These are phyloP conservation scores for Tolypeutes matacus DNA, from an alignment of 2,797 vertebrate genomes.

Conservation along the genomic window DNA sequence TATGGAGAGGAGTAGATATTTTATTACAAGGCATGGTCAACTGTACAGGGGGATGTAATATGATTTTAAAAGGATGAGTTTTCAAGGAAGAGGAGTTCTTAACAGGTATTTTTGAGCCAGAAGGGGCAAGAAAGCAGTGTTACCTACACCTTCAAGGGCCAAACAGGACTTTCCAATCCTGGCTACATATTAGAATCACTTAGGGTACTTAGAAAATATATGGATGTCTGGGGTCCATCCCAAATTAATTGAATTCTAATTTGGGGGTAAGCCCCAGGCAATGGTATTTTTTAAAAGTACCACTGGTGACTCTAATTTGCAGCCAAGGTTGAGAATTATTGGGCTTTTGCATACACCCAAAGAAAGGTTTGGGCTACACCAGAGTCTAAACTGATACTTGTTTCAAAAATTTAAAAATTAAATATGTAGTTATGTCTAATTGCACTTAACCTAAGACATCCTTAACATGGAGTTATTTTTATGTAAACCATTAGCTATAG, in stretches of 20 bases:
- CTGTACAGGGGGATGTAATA: background rate
- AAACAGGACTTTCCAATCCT: background rate
- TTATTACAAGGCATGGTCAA: background rate
- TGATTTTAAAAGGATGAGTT: conserved; percentile 43
- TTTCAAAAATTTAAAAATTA: conserved; percentile 59
- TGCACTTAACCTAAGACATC: background rate
- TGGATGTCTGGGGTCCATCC: background rate
- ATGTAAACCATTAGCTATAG: conserved; percentile 41
- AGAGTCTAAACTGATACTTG: background rate
- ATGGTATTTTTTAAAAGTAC: background rate
- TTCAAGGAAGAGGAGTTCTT: background rate
- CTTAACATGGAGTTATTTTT: conserved; percentile 31
- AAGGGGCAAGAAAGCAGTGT: background rate
- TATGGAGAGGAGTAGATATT: background rate
- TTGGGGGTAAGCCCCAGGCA: background rate
- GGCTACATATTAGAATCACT: background rate
- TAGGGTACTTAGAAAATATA: background rate
- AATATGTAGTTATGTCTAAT: conserved; percentile 43
- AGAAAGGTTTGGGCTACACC: background rate
- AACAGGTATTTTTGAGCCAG: background rate
- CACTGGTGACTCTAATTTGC: background rate
- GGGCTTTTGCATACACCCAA: background rate
- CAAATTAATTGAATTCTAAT: conserved; percentile 1
- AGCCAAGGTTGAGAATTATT: conserved; percentile 25
- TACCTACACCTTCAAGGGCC: background rate